Evolutionary conservation across 2,797 vertebrate species (phyloP).

Genomic region (Lepilemur septentrionalis): DNA sequence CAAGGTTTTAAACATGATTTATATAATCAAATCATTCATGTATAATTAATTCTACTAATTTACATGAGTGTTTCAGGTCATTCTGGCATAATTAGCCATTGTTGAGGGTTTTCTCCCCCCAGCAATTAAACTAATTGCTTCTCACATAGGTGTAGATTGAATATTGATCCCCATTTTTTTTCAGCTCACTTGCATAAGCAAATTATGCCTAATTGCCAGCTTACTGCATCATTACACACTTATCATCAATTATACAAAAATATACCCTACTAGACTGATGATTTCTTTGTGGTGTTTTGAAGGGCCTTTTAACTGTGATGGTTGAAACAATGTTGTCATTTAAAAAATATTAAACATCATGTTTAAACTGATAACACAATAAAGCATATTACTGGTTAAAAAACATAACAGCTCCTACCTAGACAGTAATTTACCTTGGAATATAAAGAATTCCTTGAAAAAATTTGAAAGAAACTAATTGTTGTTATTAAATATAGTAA

Average conservation of each 20-base stretch:
- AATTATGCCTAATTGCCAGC: constrained; percentile 86
- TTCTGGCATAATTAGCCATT: constrained; percentile 83
- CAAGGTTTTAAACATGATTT: constrained; percentile 79
- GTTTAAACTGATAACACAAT: constrained; percentile 20
- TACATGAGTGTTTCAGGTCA: constrained; percentile 82
- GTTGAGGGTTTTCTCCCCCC: constrained; percentile 68
- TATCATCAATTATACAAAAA: constrained; percentile 79
- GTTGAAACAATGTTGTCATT: constrained; percentile 68
- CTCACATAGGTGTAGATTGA: constrained; percentile 84
- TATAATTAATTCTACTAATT: constrained; percentile 83
- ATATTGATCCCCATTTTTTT: constrained; percentile 86
- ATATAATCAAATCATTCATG: constrained; percentile 79
- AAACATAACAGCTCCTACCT: neutral
- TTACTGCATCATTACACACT: constrained; percentile 82
- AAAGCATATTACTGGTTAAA: neutral
- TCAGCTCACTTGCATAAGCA: constrained; percentile 86
- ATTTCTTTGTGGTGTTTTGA: constrained; percentile 73
- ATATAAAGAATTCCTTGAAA: neutral
- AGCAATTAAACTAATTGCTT: constrained; percentile 87
- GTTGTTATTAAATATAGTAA: neutral
- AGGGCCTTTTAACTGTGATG: constrained; percentile 71
- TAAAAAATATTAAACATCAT: constrained; percentile 46
- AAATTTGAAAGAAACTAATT: neutral
- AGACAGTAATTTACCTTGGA: neutral
- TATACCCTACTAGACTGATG: constrained; percentile 69